Evolutionary conservation across 2,113 vertebrate genomes (phyloP).

Genomic region (Pimephales promelas): DNA sequence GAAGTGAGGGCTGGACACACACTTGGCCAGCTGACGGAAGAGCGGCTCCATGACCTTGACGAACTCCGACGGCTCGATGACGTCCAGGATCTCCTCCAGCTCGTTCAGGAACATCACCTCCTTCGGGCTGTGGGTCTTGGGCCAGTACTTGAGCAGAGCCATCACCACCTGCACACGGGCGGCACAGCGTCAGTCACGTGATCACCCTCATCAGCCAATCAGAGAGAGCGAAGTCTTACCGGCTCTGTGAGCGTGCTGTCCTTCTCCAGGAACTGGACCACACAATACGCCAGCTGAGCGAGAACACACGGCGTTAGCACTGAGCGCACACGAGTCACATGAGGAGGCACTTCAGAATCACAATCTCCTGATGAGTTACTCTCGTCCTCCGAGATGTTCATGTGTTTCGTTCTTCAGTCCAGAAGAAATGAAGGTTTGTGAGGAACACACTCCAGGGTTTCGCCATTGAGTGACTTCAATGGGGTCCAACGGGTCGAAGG

Average conservation of each 20-base stretch:
- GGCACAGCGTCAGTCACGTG: neutral
- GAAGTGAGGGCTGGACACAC: slow-evolving; percentile 97
- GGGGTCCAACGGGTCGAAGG: too few species aligned
- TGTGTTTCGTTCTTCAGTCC: too few species aligned
- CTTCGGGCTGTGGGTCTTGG: slow-evolving; percentile 98
- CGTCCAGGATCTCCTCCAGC: slow-evolving; percentile 95
- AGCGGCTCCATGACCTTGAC: slow-evolving; percentile 98
- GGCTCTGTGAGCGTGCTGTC: slow-evolving; percentile 98
- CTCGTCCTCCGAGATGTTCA: too few species aligned
- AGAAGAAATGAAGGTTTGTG: too few species aligned
- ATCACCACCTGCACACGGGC: slow-evolving; percentile 85
- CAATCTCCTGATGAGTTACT: too few species aligned
- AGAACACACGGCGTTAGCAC: neutral
- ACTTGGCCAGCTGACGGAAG: slow-evolving; percentile 95
- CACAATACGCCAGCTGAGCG: slow-evolving; percentile 92
- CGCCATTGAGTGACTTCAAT: too few species aligned
- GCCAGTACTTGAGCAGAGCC: slow-evolving; percentile 98
- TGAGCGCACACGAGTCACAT: too few species aligned
- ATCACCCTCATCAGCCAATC: neutral
- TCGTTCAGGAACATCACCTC: slow-evolving; percentile 99
- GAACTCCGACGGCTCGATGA: slow-evolving; percentile 96
- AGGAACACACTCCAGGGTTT: too few species aligned
- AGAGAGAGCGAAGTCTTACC: slow-evolving; percentile 73
- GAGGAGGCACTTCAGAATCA: too few species aligned
- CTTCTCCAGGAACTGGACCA: slow-evolving; percentile 97